Percentiles rank a stretch among this genome's conserved stretches.
These are phyloP conservation scores for Carcina quercana DNA, from an alignment of 2,888 invertebrate species.

Conservation along the genomic window DNA sequence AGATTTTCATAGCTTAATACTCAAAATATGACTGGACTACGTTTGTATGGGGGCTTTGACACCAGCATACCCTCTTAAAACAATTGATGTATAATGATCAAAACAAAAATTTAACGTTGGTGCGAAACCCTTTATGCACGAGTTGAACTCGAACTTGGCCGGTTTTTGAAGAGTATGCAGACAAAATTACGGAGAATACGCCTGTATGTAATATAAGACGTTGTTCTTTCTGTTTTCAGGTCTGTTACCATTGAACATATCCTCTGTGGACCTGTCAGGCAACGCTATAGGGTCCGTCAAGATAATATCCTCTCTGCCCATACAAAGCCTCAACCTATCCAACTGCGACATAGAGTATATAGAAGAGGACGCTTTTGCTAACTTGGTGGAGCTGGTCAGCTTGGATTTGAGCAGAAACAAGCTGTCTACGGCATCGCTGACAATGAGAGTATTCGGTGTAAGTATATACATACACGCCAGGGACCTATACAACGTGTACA, in stretches of 20 bases:
- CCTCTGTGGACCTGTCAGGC: constrained; percentile 38
- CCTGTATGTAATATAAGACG: no score
- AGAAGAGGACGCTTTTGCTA: constrained; percentile 70
- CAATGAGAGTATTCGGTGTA: constrained; percentile 77
- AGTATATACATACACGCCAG: constrained; percentile 24
- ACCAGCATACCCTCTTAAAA: no score
- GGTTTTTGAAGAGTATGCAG: no score
- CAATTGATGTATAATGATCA: no score
- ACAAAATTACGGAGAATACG: no score
- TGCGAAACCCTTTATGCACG: no score
- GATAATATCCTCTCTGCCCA: constrained; percentile 57
- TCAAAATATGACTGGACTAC: no score
- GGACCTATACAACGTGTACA: no score
- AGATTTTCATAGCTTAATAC: no score
- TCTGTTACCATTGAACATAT: constrained; percentile 21
- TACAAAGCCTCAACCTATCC: constrained; percentile 71
- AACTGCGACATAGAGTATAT: constrained; percentile 74
- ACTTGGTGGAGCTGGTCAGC: constrained; percentile 70
- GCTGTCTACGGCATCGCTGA: constrained; percentile 65
- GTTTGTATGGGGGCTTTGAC: no score
- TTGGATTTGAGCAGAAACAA: constrained; percentile 80
- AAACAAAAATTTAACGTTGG: no score
- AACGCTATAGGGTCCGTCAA: constrained; percentile 46
- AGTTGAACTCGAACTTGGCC: no score
- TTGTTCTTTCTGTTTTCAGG: constrained; percentile 23